Percentiles rank a stretch among this genome's conserved stretches.
Evolutionary conservation across 2,113 vertebrate species (phyloP).

Genomic region (Phrynosoma platyrhinos): DNA sequence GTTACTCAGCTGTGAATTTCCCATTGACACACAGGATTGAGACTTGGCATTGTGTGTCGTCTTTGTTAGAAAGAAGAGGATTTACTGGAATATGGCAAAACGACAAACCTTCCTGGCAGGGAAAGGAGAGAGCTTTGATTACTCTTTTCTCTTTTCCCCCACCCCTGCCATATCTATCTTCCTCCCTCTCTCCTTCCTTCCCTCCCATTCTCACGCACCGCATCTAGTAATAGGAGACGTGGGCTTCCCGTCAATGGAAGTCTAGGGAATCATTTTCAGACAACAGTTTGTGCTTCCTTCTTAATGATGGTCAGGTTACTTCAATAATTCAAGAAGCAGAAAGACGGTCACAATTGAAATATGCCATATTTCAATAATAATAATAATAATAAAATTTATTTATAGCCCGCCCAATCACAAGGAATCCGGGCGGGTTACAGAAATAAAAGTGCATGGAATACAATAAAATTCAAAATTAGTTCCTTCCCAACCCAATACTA

Average conservation of each 20-base stretch:
- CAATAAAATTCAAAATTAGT: no score
- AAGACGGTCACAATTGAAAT: no score
- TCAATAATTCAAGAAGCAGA: no score
- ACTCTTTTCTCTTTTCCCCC: neutral
- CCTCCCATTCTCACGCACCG: constrained; percentile 19
- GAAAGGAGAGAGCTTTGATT: constrained; percentile 21
- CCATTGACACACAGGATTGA: constrained; percentile 57
- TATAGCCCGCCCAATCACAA: no score
- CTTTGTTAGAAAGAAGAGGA: constrained; percentile 47
- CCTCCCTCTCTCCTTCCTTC: neutral
- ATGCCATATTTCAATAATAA: neutral
- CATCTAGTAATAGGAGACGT: constrained; percentile 40
- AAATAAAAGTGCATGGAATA: no score
- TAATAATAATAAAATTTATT: no score
- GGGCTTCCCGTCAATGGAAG: constrained; percentile 15
- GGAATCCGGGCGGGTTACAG: no score
- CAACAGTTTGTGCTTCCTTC: neutral
- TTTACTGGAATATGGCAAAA: constrained; percentile 72
- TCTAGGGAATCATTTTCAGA: constrained; percentile 49
- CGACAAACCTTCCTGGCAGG: constrained; percentile 38
- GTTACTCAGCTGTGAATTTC: constrained; percentile 67
- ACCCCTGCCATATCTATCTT: no score
- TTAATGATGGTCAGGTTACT: neutral
- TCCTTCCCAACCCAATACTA: no score
- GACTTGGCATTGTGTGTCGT: constrained; percentile 47